A percentile compares a stretch with the other conserved stretches of the same genome.
These are phyloP conservation scores for Caenorhabditis macrosperma DNA, from an alignment of 2,888 invertebrate species.

Conservation along the genomic window DNA sequence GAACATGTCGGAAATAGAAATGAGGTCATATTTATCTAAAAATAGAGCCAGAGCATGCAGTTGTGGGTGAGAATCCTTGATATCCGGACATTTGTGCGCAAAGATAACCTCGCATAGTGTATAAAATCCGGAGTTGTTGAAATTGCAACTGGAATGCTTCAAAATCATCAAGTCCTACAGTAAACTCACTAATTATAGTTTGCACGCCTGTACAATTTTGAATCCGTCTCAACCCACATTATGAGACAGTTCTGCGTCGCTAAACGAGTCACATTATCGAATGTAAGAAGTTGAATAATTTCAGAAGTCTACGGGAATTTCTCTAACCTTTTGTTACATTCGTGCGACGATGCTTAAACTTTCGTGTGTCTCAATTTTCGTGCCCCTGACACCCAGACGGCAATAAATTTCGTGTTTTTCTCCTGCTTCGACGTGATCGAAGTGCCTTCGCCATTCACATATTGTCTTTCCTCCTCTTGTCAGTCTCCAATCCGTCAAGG, in stretches of 20 bases:
- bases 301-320: no score
- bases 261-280: no score
- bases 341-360: no score
- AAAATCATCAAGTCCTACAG: neutral
- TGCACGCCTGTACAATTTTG: neutral
- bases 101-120: neutral
- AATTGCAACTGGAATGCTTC: neutral
- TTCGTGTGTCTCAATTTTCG: no score
- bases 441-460: no score
- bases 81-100: neutral
- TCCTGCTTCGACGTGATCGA: no score
- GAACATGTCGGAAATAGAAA: neutral
- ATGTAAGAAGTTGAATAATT: no score
- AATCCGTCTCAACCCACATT: conserved; percentile 1
- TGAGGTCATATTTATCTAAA: neutral
- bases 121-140: neutral
- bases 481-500: conserved; percentile 14
- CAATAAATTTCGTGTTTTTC: no score
- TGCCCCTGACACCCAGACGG: no score
- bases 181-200: conserved; percentile 13
- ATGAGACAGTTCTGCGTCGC: neutral
- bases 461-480: no score
- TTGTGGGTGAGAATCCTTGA: neutral
- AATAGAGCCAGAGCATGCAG: neutral
- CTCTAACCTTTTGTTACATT: no score